Percentiles rank a stretch among this genome's conserved stretches.
Conservation (phyloP, 1,140 invertebrate genomes). For the Penaeus japonicus region DNA sequence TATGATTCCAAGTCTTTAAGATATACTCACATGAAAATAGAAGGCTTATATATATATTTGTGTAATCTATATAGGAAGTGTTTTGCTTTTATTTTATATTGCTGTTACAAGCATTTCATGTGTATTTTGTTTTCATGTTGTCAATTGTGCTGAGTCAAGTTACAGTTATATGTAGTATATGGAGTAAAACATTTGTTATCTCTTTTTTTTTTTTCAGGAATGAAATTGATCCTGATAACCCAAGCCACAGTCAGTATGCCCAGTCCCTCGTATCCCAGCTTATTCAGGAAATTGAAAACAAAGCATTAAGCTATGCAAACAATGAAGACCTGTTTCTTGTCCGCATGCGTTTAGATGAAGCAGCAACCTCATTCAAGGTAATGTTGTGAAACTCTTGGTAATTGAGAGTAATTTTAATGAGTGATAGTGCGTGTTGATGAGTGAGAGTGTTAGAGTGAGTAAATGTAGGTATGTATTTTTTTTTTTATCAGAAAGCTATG, state of each 20-base stretch:
- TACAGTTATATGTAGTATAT: too few relatives aligned
- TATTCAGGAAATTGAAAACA: slow-evolving; percentile 80
- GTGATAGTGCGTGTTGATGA: too few relatives aligned
- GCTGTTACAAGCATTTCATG: too few relatives aligned
- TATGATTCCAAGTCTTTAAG: too few relatives aligned
- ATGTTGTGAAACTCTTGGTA: too few relatives aligned
- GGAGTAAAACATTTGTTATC: background rate
- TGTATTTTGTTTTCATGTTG: too few relatives aligned
- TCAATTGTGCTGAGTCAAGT: too few relatives aligned
- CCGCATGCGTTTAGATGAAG: slow-evolving; percentile 81
- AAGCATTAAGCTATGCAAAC: slow-evolving; percentile 72
- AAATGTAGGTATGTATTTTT: slow-evolving; percentile 45
- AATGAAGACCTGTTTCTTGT: slow-evolving; percentile 79
- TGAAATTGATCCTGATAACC: slow-evolving; percentile 77
- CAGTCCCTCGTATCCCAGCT: slow-evolving; percentile 73
- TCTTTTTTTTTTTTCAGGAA: slow-evolving; percentile 66
- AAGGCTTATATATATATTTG: too few relatives aligned
- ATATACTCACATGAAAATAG: too few relatives aligned
- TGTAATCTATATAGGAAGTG: too few relatives aligned
- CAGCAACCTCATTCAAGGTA: slow-evolving; percentile 78
- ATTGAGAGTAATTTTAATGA: too few relatives aligned
- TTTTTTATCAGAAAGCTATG: slow-evolving; percentile 62
- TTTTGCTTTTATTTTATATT: too few relatives aligned
- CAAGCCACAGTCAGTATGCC: slow-evolving; percentile 70
- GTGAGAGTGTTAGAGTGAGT: background rate